Conservation (phyloP, 2,113 vertebrate species). For the Alexandromys fortis region DNA sequence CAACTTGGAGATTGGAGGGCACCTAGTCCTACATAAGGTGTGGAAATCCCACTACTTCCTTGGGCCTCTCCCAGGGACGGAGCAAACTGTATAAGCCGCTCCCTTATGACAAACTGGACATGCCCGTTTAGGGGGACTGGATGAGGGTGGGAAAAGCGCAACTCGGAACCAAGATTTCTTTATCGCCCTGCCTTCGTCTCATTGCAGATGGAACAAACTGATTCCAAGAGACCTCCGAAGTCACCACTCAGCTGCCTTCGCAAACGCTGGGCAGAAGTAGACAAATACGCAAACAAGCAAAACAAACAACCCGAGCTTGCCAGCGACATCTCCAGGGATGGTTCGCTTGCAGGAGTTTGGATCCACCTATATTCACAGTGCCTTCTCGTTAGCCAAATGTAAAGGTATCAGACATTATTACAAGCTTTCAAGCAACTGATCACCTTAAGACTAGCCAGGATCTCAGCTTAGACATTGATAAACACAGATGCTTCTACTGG, state of each 20-base stretch:
- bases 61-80: background rate
- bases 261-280: background rate
- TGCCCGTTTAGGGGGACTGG: background rate
- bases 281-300: background rate
- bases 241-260: background rate
- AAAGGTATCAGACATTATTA: background rate
- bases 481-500: background rate
- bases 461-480: background rate
- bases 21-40: background rate
- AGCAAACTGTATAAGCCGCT: background rate
- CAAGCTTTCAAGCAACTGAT: background rate
- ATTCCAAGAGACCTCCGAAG: background rate
- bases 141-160: background rate
- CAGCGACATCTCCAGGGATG: background rate
- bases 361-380: background rate
- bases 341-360: background rate
- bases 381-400: background rate
- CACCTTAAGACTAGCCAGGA: background rate
- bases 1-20: background rate
- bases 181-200: background rate
- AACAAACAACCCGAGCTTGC: background rate
- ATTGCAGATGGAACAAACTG: background rate
- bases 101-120: background rate
- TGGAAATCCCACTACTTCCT: background rate
- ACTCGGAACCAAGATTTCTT: background rate